Base-by-base conservation (phyloP, 1,140 invertebrate species). In the Chironomus tepperi region DNA sequence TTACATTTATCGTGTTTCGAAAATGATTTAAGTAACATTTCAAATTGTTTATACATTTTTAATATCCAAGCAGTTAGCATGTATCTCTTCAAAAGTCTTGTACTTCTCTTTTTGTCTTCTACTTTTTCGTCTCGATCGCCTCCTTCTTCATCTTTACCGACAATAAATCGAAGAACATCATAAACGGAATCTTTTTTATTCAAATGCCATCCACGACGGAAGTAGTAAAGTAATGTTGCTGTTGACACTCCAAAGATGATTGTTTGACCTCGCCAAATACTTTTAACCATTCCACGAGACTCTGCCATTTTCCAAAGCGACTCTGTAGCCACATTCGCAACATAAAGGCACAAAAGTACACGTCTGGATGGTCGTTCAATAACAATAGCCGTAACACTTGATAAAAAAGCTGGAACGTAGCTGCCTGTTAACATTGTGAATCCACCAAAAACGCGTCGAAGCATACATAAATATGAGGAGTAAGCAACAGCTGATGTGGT, bases 251-350 rank as follows among this genome's bases (percentile, higher is more conserved):
- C 84, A 83, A 90, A 90, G 74, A 91, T 88, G 18, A 86, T 82
- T 43, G 88, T 85, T 82, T 91, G 88, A 19, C 91, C 91, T 79
- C 87, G 80, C 42, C 85, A 84, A 75, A 93, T 81, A 9, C 87
- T 85, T 9, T 80, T 84, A 21, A 90, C 83, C 75, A 87, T 86
- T 75, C 88, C 87, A 77, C 89, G 82, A 5, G 85, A 85, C 42
- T 88, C 84, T 2, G 87, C 84, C 91, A 93, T 93, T 76, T 86
- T 86, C 82, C 91, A 93, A 19, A 91, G 79, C 7, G 91, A 90
- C 85, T 94, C 92, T 16, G 90, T 89, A 24, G 91, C 92, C 84
- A 93, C 87, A 84, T 94, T 95, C 67, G 90, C 89, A 73, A 93
- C 89, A 82, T 95, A 94, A 12, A 93, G 82, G 77, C 89, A 88